Base-by-base conservation (phyloP, 1,140 invertebrate genomes). In the Globodera rostochiensis region DNA sequence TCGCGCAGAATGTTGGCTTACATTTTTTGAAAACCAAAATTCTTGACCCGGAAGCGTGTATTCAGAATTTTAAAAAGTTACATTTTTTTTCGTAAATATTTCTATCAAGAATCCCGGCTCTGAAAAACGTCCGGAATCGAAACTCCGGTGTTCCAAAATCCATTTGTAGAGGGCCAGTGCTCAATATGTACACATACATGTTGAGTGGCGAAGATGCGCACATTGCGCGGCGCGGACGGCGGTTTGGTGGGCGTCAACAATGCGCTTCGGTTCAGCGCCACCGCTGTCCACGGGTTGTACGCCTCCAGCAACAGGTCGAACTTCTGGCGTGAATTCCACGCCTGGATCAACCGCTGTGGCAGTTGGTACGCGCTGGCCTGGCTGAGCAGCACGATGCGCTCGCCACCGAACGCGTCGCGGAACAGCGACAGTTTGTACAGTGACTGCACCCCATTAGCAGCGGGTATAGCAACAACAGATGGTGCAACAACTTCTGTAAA, bases 201-300 rank as follows among this genome's bases (percentile, higher is more conserved):
- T 81, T 90, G 89, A 5, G 88, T 89, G 13, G 86, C 88, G 80
- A 81, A 89, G 45, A 89, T 90, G 66, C 79, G 79, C 4, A 86
- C 25, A 64, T 82, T 78, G 9, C 74, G 80, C 15, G 88, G 88
- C 71, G 80, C 36, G 45, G 74, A 81, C 25, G 88, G 88, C 21
- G 88, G 89, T 74, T 89, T 89, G 4, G 88, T 85, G 13, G 88
- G 89, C 9, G 88, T 88, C 46, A 57, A 83, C 25, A 89, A 69
- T 4, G 79, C 84, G 4, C 88, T 90, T 60, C 82, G 80, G 79
- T 89, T 89, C 1, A 82, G 73, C 45, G 87, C 70, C 46, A 82
- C 79, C 19, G 73, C 79, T 2, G 78, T 82, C 87, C 87, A 89
- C 6, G 88, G 78, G 11, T 82, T 87, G 8, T 87, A 82, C 11